A percentile compares a stretch with the other conserved stretches of the same genome.
Conservation (phyloP, 2,888 invertebrate species). For the Drosophila kuntzei region DNA sequence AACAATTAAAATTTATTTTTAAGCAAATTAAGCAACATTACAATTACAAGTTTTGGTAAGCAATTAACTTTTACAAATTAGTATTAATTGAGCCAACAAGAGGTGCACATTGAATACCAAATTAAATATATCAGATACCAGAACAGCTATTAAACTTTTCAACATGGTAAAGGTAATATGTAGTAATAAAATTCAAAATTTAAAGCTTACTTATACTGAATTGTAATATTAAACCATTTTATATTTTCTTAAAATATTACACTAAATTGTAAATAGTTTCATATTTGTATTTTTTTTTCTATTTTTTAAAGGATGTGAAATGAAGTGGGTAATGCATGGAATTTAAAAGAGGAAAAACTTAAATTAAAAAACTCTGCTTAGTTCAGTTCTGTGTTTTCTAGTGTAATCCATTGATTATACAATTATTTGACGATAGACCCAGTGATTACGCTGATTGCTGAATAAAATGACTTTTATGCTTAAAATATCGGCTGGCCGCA, state of each 20-base stretch:
- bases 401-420: constrained; percentile 24
- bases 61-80: constrained; percentile 1
- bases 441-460: constrained; percentile 30
- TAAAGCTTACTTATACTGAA: too few species aligned
- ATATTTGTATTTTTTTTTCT: too few species aligned
- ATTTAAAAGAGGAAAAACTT: too few species aligned
- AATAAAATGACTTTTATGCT: constrained; percentile 11
- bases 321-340: too few species aligned
- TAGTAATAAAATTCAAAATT: too few species aligned
- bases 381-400: not conserved
- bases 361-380: too few species aligned
- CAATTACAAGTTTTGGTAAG: too few species aligned
- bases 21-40: too few species aligned
- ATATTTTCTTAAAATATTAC: too few species aligned
- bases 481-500: constrained; percentile 35
- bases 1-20: not conserved
- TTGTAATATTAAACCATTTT: too few species aligned
- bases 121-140: not conserved
- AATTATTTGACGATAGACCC: constrained; percentile 31
- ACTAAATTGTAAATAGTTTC: too few species aligned
- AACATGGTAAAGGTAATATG: not conserved
- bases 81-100: not conserved
- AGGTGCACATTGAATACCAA: not conserved
- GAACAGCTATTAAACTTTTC: not conserved
- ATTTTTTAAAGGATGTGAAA: too few species aligned